phyloP scores from a whole-genome alignment of 2,888 invertebrate species.

The Eustalomyia histrio region DNA sequence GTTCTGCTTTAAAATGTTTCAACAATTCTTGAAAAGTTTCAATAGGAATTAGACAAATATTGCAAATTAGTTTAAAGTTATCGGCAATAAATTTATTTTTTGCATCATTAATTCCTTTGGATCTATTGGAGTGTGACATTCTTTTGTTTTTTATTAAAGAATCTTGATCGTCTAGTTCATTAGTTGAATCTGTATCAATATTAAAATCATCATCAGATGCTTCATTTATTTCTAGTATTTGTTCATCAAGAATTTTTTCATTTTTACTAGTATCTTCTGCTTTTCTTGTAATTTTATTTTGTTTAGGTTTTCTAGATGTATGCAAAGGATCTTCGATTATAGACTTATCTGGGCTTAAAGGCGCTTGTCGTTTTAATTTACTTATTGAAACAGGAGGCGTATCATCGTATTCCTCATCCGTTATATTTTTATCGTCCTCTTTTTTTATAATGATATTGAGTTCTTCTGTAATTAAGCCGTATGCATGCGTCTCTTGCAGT shows the following conservation, averaged over 20 bases:
- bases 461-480: background rate
- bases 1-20: conserved; percentile 72
- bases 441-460: background rate
- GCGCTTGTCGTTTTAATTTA: conserved; percentile 33
- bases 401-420: conserved; percentile 16
- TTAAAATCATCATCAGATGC: no score
- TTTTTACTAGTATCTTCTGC: background rate
- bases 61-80: conserved; percentile 72
- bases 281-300: no score
- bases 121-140: no score
- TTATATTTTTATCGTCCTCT: no score
- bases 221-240: no score
- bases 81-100: conserved; percentile 72
- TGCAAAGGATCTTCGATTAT: background rate
- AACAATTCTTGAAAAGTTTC: conserved; percentile 72
- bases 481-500: no score
- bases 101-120: conserved; percentile 64
- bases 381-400: conserved; percentile 73
- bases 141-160: no score
- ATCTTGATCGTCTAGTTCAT: no score
- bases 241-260: no score
- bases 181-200: no score
- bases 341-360: conserved; percentile 4
- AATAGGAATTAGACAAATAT: conserved; percentile 71
- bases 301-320: no score